These are phyloP conservation scores for Himalopsyche phryganea DNA, from an alignment of 1,140 invertebrate species.

Conservation along the genomic window DNA sequence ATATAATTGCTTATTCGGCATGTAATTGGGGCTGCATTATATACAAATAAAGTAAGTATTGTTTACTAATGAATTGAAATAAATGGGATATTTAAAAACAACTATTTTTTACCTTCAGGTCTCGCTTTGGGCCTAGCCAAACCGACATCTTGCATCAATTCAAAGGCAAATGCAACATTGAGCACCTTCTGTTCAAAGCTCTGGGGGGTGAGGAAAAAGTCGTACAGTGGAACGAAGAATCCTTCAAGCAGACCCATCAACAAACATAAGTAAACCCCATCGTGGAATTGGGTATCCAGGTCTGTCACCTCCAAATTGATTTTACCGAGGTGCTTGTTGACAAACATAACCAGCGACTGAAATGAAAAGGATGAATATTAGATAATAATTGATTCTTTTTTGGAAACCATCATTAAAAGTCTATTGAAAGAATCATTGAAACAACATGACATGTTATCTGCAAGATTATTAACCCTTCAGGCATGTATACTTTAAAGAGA, in stretches of 20 bases:
- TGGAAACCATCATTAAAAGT: too few species aligned
- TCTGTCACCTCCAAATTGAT: constrained; percentile 94
- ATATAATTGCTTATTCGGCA: too few species aligned
- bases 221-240: constrained; percentile 97
- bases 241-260: constrained; percentile 95
- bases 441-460: too few species aligned
- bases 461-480: too few species aligned
- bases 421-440: too few species aligned
- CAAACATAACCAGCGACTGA: constrained; percentile 91
- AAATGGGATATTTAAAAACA: too few species aligned
- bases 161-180: constrained; percentile 95
- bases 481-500: too few species aligned
- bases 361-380: constrained; percentile 17
- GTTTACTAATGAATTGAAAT: too few species aligned
- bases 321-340: constrained; percentile 96
- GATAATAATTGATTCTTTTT: too few species aligned
- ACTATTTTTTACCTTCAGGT: constrained; percentile 92
- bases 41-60: too few species aligned
- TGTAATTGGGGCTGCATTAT: too few species aligned
- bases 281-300: constrained; percentile 93
- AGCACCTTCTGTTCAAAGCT: constrained; percentile 91
- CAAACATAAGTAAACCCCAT: constrained; percentile 93
- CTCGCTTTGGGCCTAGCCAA: constrained; percentile 93
- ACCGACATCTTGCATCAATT: constrained; percentile 96
- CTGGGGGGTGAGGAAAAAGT: constrained; percentile 89